Conservation (phyloP, 2,797 vertebrate species). For the Parauchenoglanis punctatus region DNA sequence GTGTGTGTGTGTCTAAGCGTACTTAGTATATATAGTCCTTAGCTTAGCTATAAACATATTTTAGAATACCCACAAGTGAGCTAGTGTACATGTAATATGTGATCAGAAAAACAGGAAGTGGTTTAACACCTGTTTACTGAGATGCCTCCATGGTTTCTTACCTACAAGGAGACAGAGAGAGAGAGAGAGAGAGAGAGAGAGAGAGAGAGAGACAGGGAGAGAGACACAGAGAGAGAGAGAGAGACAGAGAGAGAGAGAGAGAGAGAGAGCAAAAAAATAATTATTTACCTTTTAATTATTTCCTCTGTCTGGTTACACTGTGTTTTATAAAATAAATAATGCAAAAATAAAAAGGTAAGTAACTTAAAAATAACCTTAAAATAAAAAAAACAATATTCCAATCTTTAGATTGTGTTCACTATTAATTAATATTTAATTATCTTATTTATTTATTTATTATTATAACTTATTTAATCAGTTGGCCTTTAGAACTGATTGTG, state of each 20-base stretch:
- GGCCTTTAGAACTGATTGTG: neutral
- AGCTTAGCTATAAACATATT: neutral
- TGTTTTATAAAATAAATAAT: neutral
- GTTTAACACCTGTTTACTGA: conserved; percentile 80
- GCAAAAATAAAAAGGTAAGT: neutral
- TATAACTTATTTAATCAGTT: neutral
- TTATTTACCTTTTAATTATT: neutral
- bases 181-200: conserved; percentile 44
- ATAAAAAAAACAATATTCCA: neutral
- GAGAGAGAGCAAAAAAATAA: neutral
- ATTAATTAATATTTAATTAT: neutral
- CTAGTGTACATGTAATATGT: neutral
- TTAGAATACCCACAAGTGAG: neutral
- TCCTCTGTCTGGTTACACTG: neutral
- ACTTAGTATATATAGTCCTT: neutral
- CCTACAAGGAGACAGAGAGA: conserved; percentile 58
- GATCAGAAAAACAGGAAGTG: neutral
- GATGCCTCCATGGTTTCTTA: conserved; percentile 78
- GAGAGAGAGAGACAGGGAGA: conserved; percentile 41
- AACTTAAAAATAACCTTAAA: neutral
- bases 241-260: neutral
- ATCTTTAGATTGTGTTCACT: neutral
- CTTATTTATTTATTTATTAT: neutral
- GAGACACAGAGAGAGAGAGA: conserved; percentile 22
- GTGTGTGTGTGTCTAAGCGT: neutral